Evolutionary conservation across 2,888 invertebrate genomes (phyloP).

Genomic region (Volucella bombylans): DNA sequence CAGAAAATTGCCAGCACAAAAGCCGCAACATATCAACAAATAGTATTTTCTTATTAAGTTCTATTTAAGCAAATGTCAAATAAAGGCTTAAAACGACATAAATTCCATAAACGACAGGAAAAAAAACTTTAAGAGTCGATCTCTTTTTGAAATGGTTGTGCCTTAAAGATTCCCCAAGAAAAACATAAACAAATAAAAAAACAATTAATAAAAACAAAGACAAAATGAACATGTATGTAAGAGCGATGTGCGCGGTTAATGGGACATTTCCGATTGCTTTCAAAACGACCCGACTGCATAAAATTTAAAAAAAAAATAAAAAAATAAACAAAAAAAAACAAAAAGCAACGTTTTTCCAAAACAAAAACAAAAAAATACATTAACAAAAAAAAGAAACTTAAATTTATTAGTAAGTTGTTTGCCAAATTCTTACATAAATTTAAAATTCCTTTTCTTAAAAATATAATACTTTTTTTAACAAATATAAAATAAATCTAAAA

Average conservation of each 20-base stretch:
- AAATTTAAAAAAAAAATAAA: neutral
- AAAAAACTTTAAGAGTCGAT: constrained; percentile 58
- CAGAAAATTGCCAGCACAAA: constrained; percentile 20
- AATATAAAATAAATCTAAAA: constrained; percentile 27
- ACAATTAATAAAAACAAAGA: constrained; percentile 42
- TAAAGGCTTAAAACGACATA: constrained; percentile 10
- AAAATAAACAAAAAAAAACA: neutral
- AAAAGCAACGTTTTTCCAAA: neutral
- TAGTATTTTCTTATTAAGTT: neutral
- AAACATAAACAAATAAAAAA: constrained; percentile 20
- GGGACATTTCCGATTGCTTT: constrained; percentile 23
- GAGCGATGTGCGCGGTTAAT: constrained; percentile 50
- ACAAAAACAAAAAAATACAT: neutral
- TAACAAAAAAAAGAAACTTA: neutral
- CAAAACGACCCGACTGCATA: constrained; percentile 28
- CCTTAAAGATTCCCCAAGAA: constrained; percentile 57
- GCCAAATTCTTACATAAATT: constrained; percentile 54
- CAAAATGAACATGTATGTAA: constrained; percentile 1
- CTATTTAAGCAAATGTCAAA: constrained; percentile 9
- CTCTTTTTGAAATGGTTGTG: constrained; percentile 57
- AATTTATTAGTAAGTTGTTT: constrained; percentile 43
- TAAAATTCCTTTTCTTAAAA: constrained; percentile 31
- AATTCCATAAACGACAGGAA: neutral
- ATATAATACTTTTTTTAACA: constrained; percentile 33
- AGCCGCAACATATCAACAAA: constrained; percentile 48